Percentiles rank a stretch among this genome's conserved stretches.
These are phyloP conservation scores for Masticophis lateralis DNA, from an alignment of 2,797 vertebrate species.

Conservation along the genomic window DNA sequence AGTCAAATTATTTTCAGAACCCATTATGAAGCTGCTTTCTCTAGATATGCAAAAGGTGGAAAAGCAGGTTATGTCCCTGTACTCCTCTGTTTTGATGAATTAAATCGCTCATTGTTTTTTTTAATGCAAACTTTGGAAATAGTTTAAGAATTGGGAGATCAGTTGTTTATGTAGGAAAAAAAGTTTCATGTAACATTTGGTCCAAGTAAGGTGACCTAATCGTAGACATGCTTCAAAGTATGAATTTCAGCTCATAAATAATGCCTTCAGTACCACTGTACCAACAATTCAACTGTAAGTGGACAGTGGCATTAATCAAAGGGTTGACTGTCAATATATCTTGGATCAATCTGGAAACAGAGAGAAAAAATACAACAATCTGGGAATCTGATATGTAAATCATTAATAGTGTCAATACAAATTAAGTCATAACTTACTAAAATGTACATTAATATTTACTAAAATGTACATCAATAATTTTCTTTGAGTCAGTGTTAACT, in stretches of 20 bases:
- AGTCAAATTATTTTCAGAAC: neutral
- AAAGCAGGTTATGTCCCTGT: neutral
- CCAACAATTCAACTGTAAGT: neutral
- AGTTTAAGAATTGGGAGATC: neutral
- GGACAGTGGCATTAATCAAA: neutral
- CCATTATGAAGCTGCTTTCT: neutral
- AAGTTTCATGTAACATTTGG: neutral
- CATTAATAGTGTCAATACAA: neutral
- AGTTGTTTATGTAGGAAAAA: neutral
- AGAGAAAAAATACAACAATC: neutral
- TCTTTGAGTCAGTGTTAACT: neutral
- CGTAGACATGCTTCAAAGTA: neutral
- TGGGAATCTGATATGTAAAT: neutral
- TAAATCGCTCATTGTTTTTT: neutral
- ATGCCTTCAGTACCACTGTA: neutral
- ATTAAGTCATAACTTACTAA: neutral
- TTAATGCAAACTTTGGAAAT: neutral
- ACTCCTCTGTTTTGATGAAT: neutral
- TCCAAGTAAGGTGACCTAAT: neutral
- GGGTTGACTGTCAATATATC: neutral
- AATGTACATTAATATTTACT: neutral
- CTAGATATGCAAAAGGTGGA: neutral
- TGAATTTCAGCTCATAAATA: neutral
- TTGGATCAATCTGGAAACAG: neutral
- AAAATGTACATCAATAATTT: neutral